Percentiles rank a stretch among this genome's conserved stretches.
phyloP scores from a whole-genome alignment of 1,140 invertebrate genomes.

The Potamilus streckersoni region DNA sequence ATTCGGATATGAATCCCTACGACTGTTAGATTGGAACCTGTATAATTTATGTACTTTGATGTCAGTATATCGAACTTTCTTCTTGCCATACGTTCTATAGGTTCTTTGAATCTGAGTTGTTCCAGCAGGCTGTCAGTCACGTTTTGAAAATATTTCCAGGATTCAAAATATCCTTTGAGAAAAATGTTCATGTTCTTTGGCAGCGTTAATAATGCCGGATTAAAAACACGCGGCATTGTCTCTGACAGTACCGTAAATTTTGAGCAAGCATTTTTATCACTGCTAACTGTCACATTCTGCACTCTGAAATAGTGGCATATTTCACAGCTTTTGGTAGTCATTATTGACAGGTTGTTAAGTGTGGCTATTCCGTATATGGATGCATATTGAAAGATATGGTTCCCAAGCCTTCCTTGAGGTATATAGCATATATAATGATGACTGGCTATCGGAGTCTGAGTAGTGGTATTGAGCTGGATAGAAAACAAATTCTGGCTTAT shows the following conservation, averaged over 20 bases:
- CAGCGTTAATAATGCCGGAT: slow-evolving; percentile 27
- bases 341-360: slow-evolving; percentile 27
- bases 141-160: slow-evolving; percentile 50
- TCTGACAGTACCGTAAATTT: slow-evolving; percentile 12
- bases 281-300: slow-evolving; percentile 3
- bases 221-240: slow-evolving; percentile 32
- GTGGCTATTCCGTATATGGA: slow-evolving; percentile 37
- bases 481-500: too few relatives aligned
- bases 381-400: slow-evolving; percentile 54
- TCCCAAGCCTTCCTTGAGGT: slow-evolving; percentile 43
- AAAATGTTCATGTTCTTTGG: slow-evolving; percentile 21
- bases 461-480: too few relatives aligned
- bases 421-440: slow-evolving; percentile 22
- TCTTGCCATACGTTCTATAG: slow-evolving; percentile 22
- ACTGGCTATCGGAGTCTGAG: too few relatives aligned
- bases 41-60: slow-evolving; percentile 9
- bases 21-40: slow-evolving; percentile 16
- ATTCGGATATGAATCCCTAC: slow-evolving; percentile 51
- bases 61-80: slow-evolving; percentile 5
- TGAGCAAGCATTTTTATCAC: not conserved
- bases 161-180: slow-evolving; percentile 41
- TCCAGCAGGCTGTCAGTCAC: slow-evolving; percentile 29
- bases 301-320: slow-evolving; percentile 24
- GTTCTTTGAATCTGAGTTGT: slow-evolving; percentile 37
- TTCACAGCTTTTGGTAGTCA: slow-evolving; percentile 16